A percentile compares a stretch with the other conserved stretches of the same genome.
Conservation (phyloP, 2,797 vertebrate species). For the Cetoscarus ocellatus region DNA sequence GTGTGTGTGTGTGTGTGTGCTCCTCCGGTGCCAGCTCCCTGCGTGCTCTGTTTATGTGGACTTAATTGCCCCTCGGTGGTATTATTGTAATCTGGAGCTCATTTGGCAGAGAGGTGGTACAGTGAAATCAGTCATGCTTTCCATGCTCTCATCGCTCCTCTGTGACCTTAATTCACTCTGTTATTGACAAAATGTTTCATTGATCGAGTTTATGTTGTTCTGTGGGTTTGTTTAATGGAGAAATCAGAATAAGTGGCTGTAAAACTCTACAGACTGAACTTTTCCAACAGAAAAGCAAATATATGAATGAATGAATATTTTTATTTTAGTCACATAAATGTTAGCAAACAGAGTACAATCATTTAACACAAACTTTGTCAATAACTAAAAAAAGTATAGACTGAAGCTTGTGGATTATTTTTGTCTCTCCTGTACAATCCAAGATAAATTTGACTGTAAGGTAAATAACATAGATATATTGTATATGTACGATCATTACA, state of each 20-base stretch:
- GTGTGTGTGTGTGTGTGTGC: slow-evolving; percentile 38
- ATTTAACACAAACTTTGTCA: too few relatives aligned
- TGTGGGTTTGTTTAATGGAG: slow-evolving; percentile 23
- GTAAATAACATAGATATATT: too few relatives aligned
- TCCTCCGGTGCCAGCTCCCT: slow-evolving; percentile 68
- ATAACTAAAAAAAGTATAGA: too few relatives aligned
- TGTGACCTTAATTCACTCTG: slow-evolving; percentile 43
- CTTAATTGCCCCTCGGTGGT: slow-evolving; percentile 73
- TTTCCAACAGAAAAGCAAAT: too few relatives aligned
- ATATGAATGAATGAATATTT: too few relatives aligned
- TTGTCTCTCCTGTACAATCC: too few relatives aligned
- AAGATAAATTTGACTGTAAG: too few relatives aligned
- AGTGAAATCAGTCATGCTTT: slow-evolving; percentile 62
- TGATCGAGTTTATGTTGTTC: slow-evolving; percentile 46
- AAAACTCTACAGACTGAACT: background rate
- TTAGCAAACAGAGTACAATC: too few relatives aligned
- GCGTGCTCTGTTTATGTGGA: slow-evolving; percentile 73
- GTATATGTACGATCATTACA: too few relatives aligned
- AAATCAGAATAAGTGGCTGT: slow-evolving; percentile 21
- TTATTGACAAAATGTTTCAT: slow-evolving; percentile 55
- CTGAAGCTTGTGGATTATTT: too few relatives aligned
- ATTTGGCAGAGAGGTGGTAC: slow-evolving; percentile 62
- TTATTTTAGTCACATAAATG: too few relatives aligned
- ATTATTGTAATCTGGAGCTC: slow-evolving; percentile 82
- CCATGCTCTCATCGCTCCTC: slow-evolving; percentile 62